phyloP scores from a whole-genome alignment of 2,797 vertebrate species.

The Centropyge bicolor region DNA sequence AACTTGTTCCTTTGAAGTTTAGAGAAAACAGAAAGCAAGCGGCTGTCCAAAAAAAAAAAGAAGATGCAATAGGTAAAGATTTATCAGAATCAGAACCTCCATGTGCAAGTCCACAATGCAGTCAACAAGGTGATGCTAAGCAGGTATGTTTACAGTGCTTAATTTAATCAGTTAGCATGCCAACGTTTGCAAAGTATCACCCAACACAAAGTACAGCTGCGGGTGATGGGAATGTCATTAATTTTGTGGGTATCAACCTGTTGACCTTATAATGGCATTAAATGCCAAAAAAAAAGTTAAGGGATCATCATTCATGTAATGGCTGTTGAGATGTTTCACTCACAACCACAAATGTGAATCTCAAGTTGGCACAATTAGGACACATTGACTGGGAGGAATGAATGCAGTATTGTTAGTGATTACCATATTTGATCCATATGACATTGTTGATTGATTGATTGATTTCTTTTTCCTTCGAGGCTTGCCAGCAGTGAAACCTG shows the following conservation, averaged over 20 bases:
- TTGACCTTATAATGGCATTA: not conserved
- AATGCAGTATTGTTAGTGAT: not conserved
- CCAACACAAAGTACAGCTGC: too few relatives aligned
- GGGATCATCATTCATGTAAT: not conserved
- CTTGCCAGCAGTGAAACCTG: not conserved
- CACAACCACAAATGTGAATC: not conserved
- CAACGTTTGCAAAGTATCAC: not conserved
- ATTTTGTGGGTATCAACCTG: not conserved
- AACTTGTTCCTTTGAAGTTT: constrained; percentile 61
- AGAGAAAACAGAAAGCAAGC: constrained; percentile 37
- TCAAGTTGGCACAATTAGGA: not conserved
- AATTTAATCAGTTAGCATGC: not conserved
- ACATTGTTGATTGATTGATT: not conserved
- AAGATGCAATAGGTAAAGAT: not conserved
- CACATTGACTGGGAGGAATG: not conserved
- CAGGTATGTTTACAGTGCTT: not conserved
- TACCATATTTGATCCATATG: not conserved
- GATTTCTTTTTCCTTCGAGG: too few relatives aligned
- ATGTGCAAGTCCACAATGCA: not conserved
- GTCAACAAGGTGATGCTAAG: not conserved
- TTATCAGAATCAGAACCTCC: not conserved
- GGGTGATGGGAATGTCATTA: not conserved
- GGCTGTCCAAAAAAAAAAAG: not conserved
- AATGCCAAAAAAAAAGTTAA: not conserved
- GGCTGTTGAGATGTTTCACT: not conserved